Evolutionary conservation across 2,888 invertebrate genomes (phyloP), one percentile per base, ranked within the genome.

Genomic region (Melinaea marsaeus): DNA sequence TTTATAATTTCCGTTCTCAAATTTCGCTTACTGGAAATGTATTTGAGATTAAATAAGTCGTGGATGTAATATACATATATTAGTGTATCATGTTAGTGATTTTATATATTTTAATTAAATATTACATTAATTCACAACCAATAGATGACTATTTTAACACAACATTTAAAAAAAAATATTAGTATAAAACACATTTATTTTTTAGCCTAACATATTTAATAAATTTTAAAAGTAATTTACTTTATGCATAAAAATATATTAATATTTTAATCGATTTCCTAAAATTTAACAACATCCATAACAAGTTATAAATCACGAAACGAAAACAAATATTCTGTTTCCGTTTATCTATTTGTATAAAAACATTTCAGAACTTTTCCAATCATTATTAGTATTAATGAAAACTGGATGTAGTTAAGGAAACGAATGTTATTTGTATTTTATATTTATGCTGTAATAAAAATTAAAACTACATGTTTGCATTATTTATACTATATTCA

Each of bases 1-100:
- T 81, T 84, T 84, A 85, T 85, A 85, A 84, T 80, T 83, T 85
- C 82, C 81, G 73, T 76, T 74, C 76, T 72, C 77, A 73, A 79
- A 76, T 75, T 76, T 60, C 70, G 68, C 67, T 70, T 71, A 64
- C 64, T 63, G 72, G 68, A 64, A 63, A 67, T 59, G 55, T 66
- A 60, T 68, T 65, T 58, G 57, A 64, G 58, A 59, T 57, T 64
- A 62, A 66, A 67, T 65, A 67, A 66, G 60, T 69, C 63, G 57
- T 55, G 45, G 35, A 47, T 55, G 22, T 58, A 34, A 33, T 13
- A n/a, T 47, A 13, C 48, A 35, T 35, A 13, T 51, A 32, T 32
- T 9, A 32, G 22, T 11, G 6, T 51, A 32, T 7, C 32, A 51
- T 32, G 11, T 11, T 9, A 9, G 22, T 9, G 32, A 51, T 32